Evolutionary conservation across 2,113 vertebrate species (phyloP), one percentile per base, ranked within the genome.

Genomic region (Sapayoa aenigma): DNA sequence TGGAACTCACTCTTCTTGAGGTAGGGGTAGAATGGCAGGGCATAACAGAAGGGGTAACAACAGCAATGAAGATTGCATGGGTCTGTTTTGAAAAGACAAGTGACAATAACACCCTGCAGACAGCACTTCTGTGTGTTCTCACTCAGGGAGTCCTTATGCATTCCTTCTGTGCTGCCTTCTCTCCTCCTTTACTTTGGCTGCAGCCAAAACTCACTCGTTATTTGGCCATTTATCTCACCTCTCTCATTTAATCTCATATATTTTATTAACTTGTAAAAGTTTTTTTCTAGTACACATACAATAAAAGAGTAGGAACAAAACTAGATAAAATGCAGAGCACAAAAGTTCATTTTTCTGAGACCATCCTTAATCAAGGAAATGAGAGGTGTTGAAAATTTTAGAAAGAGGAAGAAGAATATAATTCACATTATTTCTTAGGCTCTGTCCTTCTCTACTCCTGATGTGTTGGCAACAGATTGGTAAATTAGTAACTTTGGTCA

Each of bases 1-100:
- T 8, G 41, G 46, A 83, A 80, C 0, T 0, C 4, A 39, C 16
- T n/a, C 24, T 49, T 84, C 55, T 23, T 62, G 42, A 4, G 2
- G 44, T 55, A 47, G 33, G 9, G 44, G 35, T 58, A 69, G 30
- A 71, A 67, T 1, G 8, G 49, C 22, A 73, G 46, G 72, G 27
- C 31, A 62, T 9, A 37, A 62, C 30, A 68, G 62, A 75, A 94
- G 19, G 25, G 11, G 59, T n/a, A 71, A 19, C 0, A 0, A 41
- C 31, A 84, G 69, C 0, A 1, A 14, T 37, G 20, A 80, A 24
- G 21, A 87, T 8, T 66, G 19, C 12, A 44, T 3, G 7, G 59
- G 42, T 71, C 42, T 4, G 2, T 69, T 93, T 69, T 67, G 24
- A n/a, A 87, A 94, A 81, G 39, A 56, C 16, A 39, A 67, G 21